Conservation (phyloP, 2,888 invertebrate species). For the Drosophila parthenogenetica region DNA sequence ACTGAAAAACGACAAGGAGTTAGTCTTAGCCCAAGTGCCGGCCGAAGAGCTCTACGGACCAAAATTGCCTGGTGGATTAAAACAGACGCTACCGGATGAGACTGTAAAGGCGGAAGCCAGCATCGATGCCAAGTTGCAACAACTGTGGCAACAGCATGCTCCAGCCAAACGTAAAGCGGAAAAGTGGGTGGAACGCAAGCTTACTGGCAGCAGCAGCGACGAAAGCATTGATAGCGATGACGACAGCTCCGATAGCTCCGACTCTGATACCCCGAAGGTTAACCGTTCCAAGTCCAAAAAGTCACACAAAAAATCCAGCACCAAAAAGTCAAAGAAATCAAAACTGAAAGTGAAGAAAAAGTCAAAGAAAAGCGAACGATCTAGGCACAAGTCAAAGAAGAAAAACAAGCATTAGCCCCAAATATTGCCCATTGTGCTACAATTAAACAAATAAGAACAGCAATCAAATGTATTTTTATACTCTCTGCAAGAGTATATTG, state of each 20-base stretch:
- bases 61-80: slow-evolving; percentile 57
- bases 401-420: slow-evolving; percentile 65
- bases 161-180: slow-evolving; percentile 55
- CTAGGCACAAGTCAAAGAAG: slow-evolving; percentile 62
- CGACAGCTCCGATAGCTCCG: slow-evolving; percentile 48
- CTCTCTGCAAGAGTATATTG: too few relatives aligned
- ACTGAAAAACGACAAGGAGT: slow-evolving; percentile 50
- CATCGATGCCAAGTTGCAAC: slow-evolving; percentile 64
- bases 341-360: slow-evolving; percentile 69
- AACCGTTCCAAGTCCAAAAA: slow-evolving; percentile 50
- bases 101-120: slow-evolving; percentile 21
- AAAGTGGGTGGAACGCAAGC: slow-evolving; percentile 57
- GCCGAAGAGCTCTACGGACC: slow-evolving; percentile 75
- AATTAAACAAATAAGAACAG: too few relatives aligned
- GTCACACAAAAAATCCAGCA: slow-evolving; percentile 39
- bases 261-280: slow-evolving; percentile 19
- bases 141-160: slow-evolving; percentile 57
- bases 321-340: slow-evolving; percentile 56
- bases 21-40: slow-evolving; percentile 37
- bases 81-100: slow-evolving; percentile 3
- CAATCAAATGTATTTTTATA: too few relatives aligned
- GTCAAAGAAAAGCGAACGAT: slow-evolving; percentile 60
- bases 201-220: slow-evolving; percentile 22
- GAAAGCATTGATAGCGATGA: slow-evolving; percentile 60
- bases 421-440: neutral